Evolutionary conservation across 2,797 vertebrate species (phyloP).

Genomic region (Avahi laniger): DNA sequence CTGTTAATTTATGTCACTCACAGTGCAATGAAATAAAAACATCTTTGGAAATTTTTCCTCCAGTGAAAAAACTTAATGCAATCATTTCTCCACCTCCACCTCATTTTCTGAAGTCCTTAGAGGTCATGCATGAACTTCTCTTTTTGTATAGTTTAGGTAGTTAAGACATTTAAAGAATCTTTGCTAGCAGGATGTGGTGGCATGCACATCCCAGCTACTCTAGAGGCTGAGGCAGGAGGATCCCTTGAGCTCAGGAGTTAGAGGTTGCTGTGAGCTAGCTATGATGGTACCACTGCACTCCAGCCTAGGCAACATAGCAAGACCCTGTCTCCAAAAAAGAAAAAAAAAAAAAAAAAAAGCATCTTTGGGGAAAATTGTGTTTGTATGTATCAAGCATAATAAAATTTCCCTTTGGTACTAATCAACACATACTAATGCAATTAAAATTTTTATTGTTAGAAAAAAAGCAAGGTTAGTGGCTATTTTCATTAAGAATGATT

Average conservation of each 20-base stretch:
- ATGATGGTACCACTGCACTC: not conserved
- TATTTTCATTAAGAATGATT: not conserved
- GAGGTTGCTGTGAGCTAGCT: not conserved
- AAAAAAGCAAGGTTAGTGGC: not conserved
- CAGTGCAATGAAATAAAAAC: not conserved
- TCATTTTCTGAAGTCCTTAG: not conserved
- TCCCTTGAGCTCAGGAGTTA: not conserved
- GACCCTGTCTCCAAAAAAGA: not conserved
- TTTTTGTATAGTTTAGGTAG: not conserved
- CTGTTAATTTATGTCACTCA: not conserved
- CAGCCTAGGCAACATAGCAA: not conserved
- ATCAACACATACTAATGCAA: not conserved
- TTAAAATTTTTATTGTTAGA: not conserved
- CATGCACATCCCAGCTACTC: not conserved
- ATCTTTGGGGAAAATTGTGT: not conserved
- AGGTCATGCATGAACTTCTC: not conserved
- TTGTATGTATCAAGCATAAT: not conserved
- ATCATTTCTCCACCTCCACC: accelerated
- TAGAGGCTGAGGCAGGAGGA: not conserved
- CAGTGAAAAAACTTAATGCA: not conserved
- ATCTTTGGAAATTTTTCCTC: not conserved
- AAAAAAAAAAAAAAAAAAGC: not conserved
- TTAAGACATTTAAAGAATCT: not conserved
- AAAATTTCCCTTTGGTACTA: not conserved
- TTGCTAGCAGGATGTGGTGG: not conserved